Conservation (phyloP, 2,113 vertebrate species). For the Hippocampus barbouri region DNA sequence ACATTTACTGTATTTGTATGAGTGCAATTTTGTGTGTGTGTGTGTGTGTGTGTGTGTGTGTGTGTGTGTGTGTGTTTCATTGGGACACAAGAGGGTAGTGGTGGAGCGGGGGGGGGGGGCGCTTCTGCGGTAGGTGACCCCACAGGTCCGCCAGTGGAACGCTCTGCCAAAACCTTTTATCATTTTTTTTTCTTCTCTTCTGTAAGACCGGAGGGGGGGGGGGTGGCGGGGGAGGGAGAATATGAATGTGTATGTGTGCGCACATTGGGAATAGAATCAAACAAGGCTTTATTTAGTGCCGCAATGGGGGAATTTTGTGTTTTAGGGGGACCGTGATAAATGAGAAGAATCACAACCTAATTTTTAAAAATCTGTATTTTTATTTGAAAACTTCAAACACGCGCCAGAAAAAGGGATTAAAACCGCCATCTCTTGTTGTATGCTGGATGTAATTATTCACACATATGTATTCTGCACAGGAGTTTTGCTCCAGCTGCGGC, state of each 20-base stretch:
- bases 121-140: slow-evolving; percentile 78
- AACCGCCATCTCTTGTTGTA: too few relatives aligned
- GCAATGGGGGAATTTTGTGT: neutral
- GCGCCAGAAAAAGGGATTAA: too few relatives aligned
- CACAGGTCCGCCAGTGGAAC: slow-evolving; percentile 64
- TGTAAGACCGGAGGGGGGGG: slow-evolving; percentile 33
- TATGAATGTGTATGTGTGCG: slow-evolving; percentile 18
- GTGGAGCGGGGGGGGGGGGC: slow-evolving; percentile 51
- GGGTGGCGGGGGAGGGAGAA: slow-evolving; percentile 17
- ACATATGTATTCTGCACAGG: too few relatives aligned
- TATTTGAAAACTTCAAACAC: too few relatives aligned
- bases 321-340: too few relatives aligned
- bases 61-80: slow-evolving; percentile 23
- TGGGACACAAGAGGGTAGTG: slow-evolving; percentile 46
- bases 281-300: neutral
- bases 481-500: too few relatives aligned
- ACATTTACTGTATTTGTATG: slow-evolving; percentile 22
- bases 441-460: too few relatives aligned
- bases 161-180: slow-evolving; percentile 72
- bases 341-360: neutral
- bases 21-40: neutral
- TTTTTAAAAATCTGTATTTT: too few relatives aligned
- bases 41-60: too few relatives aligned
- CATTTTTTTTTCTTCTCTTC: slow-evolving; percentile 49
- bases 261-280: neutral